phyloP scores from a whole-genome alignment of 2,797 vertebrate species.

The Malacoraja senta region DNA sequence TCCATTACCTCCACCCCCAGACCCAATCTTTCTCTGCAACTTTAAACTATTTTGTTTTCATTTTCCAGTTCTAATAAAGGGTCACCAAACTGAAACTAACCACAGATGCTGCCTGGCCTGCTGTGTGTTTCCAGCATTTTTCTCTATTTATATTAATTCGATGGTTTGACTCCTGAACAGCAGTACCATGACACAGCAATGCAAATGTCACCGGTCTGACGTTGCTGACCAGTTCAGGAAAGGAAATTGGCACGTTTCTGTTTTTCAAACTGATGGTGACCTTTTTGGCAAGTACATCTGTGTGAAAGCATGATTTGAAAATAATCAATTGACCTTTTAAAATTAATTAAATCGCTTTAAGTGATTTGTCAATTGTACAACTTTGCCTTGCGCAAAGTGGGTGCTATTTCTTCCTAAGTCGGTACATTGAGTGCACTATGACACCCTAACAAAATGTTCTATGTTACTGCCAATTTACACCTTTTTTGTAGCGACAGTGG shows the following conservation, averaged over 20 bases:
- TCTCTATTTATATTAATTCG: too few relatives aligned
- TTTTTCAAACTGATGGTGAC: not conserved
- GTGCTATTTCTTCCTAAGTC: not conserved
- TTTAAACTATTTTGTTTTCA: too few relatives aligned
- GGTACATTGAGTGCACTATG: not conserved
- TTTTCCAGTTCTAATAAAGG: too few relatives aligned
- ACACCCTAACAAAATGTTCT: not conserved
- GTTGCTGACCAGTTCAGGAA: not conserved
- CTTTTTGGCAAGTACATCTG: too few relatives aligned
- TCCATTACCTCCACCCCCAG: too few relatives aligned
- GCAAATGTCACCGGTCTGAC: not conserved
- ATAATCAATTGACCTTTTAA: not conserved
- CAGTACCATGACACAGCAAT: not conserved
- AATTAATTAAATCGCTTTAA: not conserved
- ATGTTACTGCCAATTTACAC: not conserved
- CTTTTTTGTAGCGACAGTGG: not conserved
- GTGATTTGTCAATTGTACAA: not conserved
- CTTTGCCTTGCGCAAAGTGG: not conserved
- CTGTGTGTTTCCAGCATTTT: too few relatives aligned
- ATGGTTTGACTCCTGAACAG: not conserved
- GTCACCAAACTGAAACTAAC: too few relatives aligned
- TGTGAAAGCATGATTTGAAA: not conserved
- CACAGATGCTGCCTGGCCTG: too few relatives aligned
- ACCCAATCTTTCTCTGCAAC: too few relatives aligned
- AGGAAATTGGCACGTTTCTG: not conserved